phyloP scores from a whole-genome alignment of 2,888 invertebrate genomes.

The Drosophila birchii region DNA sequence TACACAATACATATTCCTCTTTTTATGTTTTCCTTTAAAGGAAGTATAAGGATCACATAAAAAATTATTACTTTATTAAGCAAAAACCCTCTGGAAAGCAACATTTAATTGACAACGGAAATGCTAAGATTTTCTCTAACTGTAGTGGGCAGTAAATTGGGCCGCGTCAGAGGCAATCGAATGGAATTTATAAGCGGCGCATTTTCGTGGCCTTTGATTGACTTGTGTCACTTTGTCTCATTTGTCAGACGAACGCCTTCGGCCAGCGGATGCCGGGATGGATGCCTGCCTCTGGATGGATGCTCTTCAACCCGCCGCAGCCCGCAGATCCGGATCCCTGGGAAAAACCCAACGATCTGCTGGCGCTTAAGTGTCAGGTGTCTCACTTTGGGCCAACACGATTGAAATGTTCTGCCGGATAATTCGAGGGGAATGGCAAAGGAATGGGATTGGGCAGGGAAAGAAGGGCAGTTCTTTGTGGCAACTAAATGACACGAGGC shows the following conservation, averaged over 20 bases:
- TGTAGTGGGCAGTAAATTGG: conserved; percentile 61
- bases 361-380: conserved; percentile 75
- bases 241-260: conserved; percentile 82
- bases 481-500: conserved; percentile 61
- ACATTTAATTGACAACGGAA: too few species aligned
- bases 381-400: conserved; percentile 55
- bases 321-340: conserved; percentile 3
- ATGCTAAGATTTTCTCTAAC: not conserved
- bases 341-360: conserved; percentile 18
- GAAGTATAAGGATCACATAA: too few species aligned
- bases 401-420: conserved; percentile 48
- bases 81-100: too few species aligned
- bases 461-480: conserved; percentile 60
- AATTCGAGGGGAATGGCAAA: conserved; percentile 19
- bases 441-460: not conserved
- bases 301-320: conserved; percentile 18
- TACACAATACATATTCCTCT: too few species aligned
- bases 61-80: too few species aligned
- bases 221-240: conserved; percentile 84
- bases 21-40: too few species aligned
- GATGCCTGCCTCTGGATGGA: conserved; percentile 27
- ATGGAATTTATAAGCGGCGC: conserved; percentile 72
- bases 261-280: conserved; percentile 27
- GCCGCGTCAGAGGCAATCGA: conserved; percentile 46
- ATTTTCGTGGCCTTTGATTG: conserved; percentile 77